A percentile compares a stretch with the other conserved stretches of the same genome.
These are phyloP conservation scores for Hassar affinis DNA, from an alignment of 2,113 vertebrate genomes.

Conservation along the genomic window DNA sequence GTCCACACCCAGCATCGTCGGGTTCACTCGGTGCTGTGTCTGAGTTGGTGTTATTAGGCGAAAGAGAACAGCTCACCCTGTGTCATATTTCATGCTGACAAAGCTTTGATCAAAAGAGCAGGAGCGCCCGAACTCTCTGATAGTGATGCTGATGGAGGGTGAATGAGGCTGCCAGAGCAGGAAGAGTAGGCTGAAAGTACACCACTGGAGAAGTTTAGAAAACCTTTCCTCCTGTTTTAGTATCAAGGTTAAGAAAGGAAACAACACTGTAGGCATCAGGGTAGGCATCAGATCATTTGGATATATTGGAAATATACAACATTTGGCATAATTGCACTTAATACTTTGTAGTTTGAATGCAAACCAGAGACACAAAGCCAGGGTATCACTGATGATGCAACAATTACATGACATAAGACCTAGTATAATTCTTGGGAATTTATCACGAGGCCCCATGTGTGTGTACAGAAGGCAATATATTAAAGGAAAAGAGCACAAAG, in stretches of 20 bases:
- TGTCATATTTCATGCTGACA: constrained; percentile 57
- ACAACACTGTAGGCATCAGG: neutral
- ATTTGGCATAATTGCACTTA: neutral
- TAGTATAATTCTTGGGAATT: neutral
- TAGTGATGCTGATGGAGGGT: constrained; percentile 52
- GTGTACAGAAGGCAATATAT: neutral
- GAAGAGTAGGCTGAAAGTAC: constrained; percentile 35
- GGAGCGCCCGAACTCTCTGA: constrained; percentile 39
- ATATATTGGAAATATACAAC: neutral
- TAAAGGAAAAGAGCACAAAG: neutral
- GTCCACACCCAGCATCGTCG: neutral
- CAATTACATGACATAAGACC: neutral
- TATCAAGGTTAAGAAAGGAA: neutral
- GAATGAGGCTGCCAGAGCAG: constrained; percentile 55
- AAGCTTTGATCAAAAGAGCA: constrained; percentile 66
- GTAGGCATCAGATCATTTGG: neutral
- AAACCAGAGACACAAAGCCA: neutral
- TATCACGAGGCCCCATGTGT: neutral
- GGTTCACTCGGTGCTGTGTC: neutral
- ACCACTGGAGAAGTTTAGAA: constrained; percentile 15
- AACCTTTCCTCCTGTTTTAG: neutral
- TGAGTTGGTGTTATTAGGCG: neutral
- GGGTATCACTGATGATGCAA: neutral
- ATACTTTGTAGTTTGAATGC: neutral
- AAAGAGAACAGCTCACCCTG: constrained; percentile 45